A percentile compares a stretch with the other conserved stretches of the same genome.
Conservation (phyloP, 2,888 invertebrate genomes). For the Julus scandinavius region DNA sequence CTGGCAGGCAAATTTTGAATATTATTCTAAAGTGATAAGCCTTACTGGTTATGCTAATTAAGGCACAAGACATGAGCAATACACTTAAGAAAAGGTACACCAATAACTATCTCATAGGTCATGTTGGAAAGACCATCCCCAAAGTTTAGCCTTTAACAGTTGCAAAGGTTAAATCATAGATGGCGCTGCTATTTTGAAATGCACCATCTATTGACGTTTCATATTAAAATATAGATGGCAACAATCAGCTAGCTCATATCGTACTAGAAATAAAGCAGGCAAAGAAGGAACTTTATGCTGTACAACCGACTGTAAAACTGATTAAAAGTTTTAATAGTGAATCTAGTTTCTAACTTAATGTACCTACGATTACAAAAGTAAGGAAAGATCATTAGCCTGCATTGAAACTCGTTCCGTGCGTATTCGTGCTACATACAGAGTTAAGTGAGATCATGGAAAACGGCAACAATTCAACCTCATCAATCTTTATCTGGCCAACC, state of each 20-base stretch:
- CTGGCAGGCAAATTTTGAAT: neutral
- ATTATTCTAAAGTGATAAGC: neutral
- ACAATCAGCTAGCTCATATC: no score
- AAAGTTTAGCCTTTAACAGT: no score
- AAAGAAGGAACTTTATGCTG: no score
- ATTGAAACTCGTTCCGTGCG: neutral
- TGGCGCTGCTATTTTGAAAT: no score
- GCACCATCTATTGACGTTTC: no score
- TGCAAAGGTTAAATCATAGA: no score
- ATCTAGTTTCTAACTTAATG: neutral
- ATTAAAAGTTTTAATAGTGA: neutral
- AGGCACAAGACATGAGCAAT: neutral
- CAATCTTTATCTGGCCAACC: constrained; percentile 36
- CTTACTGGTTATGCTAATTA: neutral
- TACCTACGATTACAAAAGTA: neutral
- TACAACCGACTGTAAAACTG: neutral
- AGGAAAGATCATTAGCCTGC: neutral
- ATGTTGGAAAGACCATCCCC: no score
- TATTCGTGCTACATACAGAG: neutral
- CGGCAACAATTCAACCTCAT: constrained; percentile 30
- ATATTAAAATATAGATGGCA: no score
- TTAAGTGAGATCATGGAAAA: neutral
- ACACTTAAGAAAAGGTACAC: neutral
- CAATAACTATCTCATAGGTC: no score
- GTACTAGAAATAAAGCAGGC: no score